These are phyloP conservation scores for Eremophila alpestris DNA, from an alignment of 2,797 vertebrate species.

Conservation along the genomic window DNA sequence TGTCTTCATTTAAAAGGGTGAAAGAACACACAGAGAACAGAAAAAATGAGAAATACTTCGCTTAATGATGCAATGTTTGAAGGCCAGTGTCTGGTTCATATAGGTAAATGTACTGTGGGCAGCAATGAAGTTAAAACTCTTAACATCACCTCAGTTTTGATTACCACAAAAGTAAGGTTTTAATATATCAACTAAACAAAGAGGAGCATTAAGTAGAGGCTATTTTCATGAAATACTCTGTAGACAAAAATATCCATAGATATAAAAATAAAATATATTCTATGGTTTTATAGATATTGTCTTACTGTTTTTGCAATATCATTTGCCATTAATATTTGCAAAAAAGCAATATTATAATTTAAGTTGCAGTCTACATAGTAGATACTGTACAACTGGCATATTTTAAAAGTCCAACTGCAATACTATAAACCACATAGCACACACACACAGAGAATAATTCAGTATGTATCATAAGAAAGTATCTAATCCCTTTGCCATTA, in stretches of 20 bases:
- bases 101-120: neutral
- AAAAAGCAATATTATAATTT: neutral
- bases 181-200: neutral
- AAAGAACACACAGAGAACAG: neutral
- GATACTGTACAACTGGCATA: neutral
- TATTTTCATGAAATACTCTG: neutral
- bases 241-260: neutral
- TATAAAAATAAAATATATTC: neutral
- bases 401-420: neutral
- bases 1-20: neutral
- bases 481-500: constrained; percentile 73
- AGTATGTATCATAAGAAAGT: constrained; percentile 73
- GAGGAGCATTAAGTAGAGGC: neutral
- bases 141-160: neutral
- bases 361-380: neutral
- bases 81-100: neutral
- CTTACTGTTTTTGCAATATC: neutral
- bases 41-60: neutral
- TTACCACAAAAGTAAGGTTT: neutral
- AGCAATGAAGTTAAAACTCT: neutral
- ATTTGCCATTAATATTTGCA: neutral
- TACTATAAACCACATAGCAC: neutral
- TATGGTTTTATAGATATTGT: neutral
- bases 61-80: neutral
- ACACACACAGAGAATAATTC: neutral